Conservation (phyloP, 2,113 vertebrate species). For the Pipa parva region DNA sequence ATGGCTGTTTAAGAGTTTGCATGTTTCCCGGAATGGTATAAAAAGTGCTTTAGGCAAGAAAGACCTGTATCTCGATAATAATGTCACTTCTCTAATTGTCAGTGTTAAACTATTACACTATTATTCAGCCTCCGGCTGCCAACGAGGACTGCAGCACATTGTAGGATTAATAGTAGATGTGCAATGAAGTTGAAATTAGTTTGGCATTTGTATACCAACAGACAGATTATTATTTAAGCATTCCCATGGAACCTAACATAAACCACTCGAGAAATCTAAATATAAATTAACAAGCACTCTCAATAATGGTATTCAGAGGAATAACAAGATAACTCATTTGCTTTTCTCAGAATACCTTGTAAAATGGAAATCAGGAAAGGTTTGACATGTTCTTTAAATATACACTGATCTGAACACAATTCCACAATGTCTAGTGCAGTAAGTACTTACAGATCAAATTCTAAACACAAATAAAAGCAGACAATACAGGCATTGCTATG, state of each 20-base stretch:
- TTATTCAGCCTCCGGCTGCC: background rate
- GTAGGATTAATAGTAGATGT: constrained; percentile 21
- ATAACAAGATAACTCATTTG: constrained; percentile 41
- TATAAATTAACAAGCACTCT: constrained; percentile 41
- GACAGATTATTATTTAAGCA: constrained; percentile 38
- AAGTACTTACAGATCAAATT: background rate
- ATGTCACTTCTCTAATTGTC: background rate
- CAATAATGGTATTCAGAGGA: constrained; percentile 33
- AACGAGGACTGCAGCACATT: background rate
- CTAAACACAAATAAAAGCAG: background rate
- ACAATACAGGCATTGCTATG: background rate
- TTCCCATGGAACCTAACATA: constrained; percentile 33
- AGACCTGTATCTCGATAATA: background rate
- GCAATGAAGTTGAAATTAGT: constrained; percentile 24
- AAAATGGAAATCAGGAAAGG: constrained; percentile 38
- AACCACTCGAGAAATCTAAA: constrained; percentile 40
- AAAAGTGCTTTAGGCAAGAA: background rate
- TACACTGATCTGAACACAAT: constrained; percentile 31
- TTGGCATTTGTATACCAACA: constrained; percentile 34
- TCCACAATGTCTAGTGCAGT: background rate
- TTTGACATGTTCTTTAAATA: constrained; percentile 34
- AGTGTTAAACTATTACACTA: background rate
- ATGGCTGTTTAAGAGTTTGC: background rate
- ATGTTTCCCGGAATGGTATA: background rate
- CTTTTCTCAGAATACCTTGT: constrained; percentile 38